phyloP scores from a whole-genome alignment of 2,888 invertebrate genomes.

The Theretra japonica region DNA sequence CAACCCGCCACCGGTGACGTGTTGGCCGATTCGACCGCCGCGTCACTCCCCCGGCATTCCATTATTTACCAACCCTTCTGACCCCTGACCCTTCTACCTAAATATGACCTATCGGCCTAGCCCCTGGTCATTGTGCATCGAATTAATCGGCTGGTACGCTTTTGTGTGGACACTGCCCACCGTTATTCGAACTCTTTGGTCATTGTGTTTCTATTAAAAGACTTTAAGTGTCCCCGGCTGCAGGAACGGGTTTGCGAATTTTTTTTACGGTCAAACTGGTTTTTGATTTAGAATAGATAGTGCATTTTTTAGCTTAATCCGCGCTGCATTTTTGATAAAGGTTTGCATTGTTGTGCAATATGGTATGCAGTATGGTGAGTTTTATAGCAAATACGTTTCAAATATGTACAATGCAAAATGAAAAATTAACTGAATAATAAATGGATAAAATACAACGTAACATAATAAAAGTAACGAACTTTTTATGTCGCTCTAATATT shows the following conservation, averaged over 20 bases:
- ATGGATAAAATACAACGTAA: too few relatives aligned
- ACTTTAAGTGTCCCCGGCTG: slow-evolving; percentile 74
- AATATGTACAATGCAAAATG: too few relatives aligned
- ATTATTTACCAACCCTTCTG: slow-evolving; percentile 80
- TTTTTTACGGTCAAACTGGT: slow-evolving; percentile 51
- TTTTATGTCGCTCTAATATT: too few relatives aligned
- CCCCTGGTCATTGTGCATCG: slow-evolving; percentile 76
- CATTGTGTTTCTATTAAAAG: slow-evolving; percentile 80
- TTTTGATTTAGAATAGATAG: slow-evolving; percentile 36
- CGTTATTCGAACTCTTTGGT: slow-evolving; percentile 55
- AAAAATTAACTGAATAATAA: too few relatives aligned
- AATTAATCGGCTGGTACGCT: slow-evolving; percentile 81
- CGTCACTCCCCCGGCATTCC: slow-evolving; percentile 76
- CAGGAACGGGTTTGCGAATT: slow-evolving; percentile 58
- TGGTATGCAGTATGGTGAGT: neutral
- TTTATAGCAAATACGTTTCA: slow-evolving; percentile 3
- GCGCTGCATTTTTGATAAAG: slow-evolving; percentile 15
- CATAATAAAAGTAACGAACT: too few relatives aligned
- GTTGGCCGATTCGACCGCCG: slow-evolving; percentile 71
- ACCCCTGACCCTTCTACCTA: slow-evolving; percentile 82
- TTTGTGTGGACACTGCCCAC: slow-evolving; percentile 77
- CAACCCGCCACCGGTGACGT: slow-evolving; percentile 66
- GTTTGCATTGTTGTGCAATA: slow-evolving; percentile 11
- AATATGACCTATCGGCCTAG: slow-evolving; percentile 79
- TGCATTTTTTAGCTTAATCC: slow-evolving; percentile 20